A percentile compares a stretch with the other conserved stretches of the same genome.
phyloP scores from a whole-genome alignment of 2,888 invertebrate species.

The Torymus texanus region DNA sequence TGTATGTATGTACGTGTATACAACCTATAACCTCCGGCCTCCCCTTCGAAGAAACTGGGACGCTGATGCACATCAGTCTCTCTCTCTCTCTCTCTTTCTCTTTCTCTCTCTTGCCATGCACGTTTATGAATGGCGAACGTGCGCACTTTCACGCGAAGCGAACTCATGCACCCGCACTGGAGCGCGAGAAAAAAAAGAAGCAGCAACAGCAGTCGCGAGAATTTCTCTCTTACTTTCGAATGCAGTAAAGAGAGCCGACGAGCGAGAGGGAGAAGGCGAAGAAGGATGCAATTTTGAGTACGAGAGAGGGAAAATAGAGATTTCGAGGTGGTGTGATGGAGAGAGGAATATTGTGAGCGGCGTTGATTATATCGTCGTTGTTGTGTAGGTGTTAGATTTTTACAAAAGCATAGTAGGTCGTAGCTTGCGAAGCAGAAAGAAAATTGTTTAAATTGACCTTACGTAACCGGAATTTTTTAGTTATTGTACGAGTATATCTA shows the following conservation, averaged over 20 bases:
- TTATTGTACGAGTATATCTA: too few species aligned
- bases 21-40: slow-evolving; percentile 9
- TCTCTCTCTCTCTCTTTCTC: too few species aligned
- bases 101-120: neutral
- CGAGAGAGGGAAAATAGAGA: too few species aligned
- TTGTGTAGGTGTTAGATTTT: too few species aligned
- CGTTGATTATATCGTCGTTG: neutral
- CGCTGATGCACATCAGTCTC: neutral
- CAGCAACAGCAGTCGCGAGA: slow-evolving; percentile 6
- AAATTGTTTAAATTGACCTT: too few species aligned
- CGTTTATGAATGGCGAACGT: slow-evolving; percentile 18
- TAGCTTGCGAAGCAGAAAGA: too few species aligned
- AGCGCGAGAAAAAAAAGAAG: neutral
- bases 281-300: slow-evolving; percentile 34
- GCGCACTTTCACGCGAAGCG: slow-evolving; percentile 20
- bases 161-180: neutral
- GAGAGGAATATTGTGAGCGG: neutral
- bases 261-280: neutral
- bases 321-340: too few species aligned
- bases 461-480: too few species aligned
- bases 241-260: slow-evolving; percentile 7
- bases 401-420: too few species aligned
- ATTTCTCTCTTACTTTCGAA: slow-evolving; percentile 43
- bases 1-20: too few species aligned
- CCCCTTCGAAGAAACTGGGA: slow-evolving; percentile 11